These are phyloP conservation scores for Aphidius colemani DNA, from an alignment of 2,888 invertebrate genomes.

Conservation along the genomic window DNA sequence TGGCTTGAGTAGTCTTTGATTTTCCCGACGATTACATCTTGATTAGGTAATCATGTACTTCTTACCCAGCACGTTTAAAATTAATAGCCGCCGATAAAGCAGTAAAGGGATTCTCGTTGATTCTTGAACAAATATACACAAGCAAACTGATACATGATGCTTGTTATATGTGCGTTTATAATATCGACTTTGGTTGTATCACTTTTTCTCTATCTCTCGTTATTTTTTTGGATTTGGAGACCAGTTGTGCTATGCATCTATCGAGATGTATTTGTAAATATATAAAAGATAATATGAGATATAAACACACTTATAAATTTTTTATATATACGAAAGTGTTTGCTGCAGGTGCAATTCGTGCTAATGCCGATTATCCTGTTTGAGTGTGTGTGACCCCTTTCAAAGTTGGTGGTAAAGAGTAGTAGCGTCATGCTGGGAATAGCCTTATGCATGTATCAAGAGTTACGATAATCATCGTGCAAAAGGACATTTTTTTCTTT, in stretches of 20 bases:
- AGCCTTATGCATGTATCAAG: conserved; percentile 1
- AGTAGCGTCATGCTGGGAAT: conserved; percentile 27
- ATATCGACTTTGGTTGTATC: not conserved
- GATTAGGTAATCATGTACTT: conserved; percentile 28
- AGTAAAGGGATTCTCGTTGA: not conserved
- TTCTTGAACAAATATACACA: conserved; percentile 16
- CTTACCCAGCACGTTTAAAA: conserved; percentile 20
- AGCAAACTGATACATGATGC: conserved; percentile 4
- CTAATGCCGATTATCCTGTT: conserved; percentile 4
- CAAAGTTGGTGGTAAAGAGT: conserved; percentile 32
- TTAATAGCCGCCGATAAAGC: conserved; percentile 23
- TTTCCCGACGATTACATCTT: conserved; percentile 15
- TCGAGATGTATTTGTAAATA: too few relatives aligned
- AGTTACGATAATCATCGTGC: conserved; percentile 2
- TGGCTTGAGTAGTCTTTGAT: conserved; percentile 17
- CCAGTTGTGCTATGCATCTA: not conserved
- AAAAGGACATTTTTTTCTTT: conserved; percentile 34
- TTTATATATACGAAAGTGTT: too few relatives aligned
- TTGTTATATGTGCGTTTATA: conserved; percentile 9
- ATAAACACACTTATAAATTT: too few relatives aligned
- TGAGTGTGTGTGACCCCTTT: conserved; percentile 3
- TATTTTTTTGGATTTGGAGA: not conserved
- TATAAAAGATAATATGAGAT: too few relatives aligned
- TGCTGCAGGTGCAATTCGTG: conserved; percentile 12
- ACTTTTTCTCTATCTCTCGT: not conserved